These are phyloP conservation scores for Pogonomyrmex californicus DNA, from an alignment of 1,140 invertebrate species.

Conservation along the genomic window DNA sequence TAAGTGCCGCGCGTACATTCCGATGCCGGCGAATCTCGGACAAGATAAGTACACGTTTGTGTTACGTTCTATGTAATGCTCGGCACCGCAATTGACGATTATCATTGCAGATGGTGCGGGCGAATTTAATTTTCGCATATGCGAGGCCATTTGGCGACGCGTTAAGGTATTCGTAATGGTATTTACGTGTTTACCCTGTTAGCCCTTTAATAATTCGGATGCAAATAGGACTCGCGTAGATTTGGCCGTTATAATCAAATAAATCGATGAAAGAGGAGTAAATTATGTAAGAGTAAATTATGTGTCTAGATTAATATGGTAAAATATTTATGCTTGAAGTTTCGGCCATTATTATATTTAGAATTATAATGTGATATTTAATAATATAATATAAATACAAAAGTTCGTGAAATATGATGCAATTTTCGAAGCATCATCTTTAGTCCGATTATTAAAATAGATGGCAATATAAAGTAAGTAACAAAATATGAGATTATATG, in stretches of 20 bases:
- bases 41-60: conserved; percentile 31
- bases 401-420: neutral
- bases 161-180: conserved; percentile 19
- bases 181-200: neutral
- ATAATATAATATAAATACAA: neutral
- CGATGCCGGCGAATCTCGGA: conserved; percentile 61
- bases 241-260: too few species aligned
- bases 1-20: conserved; percentile 60
- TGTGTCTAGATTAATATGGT: neutral
- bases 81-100: conserved; percentile 60
- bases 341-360: neutral
- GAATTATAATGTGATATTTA: neutral
- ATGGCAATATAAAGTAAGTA: conserved; percentile 11
- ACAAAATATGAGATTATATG: conserved; percentile 7
- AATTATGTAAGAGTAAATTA: neutral
- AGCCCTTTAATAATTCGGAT: conserved; percentile 15
- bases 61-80: conserved; percentile 25
- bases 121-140: conserved; percentile 65
- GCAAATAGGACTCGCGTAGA: neutral
- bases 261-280: neutral
- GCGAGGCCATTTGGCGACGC: conserved; percentile 4
- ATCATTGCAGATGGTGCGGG: conserved; percentile 38
- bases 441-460: neutral
- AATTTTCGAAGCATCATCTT: neutral
- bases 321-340: neutral